Evolutionary conservation across 2,113 vertebrate species (phyloP).

Genomic region (Phrynosoma blainvillii): DNA sequence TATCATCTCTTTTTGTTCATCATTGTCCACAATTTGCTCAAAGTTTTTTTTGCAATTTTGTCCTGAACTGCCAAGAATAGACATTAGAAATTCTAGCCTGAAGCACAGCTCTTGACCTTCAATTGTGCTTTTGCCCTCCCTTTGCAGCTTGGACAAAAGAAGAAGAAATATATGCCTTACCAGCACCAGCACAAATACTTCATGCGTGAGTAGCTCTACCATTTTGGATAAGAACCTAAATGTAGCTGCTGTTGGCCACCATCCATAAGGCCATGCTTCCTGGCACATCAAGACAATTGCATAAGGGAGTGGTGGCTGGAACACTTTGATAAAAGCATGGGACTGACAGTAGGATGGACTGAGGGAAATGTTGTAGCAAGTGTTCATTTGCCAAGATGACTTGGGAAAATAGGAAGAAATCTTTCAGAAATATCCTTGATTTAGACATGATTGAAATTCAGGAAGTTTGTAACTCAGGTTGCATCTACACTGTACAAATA

Average conservation of each 20-base stretch:
- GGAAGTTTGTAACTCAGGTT: no score
- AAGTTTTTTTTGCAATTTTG: not conserved
- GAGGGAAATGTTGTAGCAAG: not conserved
- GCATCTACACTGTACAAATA: no score
- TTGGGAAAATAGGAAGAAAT: not conserved
- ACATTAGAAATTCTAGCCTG: not conserved
- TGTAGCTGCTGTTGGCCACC: not conserved
- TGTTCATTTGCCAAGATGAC: not conserved
- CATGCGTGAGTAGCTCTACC: constrained; percentile 73
- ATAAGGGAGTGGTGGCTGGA: not conserved
- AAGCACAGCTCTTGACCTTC: no score
- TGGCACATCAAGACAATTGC: not conserved
- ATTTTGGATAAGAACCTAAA: not conserved
- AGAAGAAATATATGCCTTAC: constrained; percentile 86
- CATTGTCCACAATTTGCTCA: not conserved
- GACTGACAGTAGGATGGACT: not conserved
- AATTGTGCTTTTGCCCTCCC: not conserved
- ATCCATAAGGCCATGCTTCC: not conserved
- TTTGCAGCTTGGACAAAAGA: constrained; percentile 81
- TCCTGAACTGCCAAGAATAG: not conserved
- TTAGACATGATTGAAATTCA: not conserved
- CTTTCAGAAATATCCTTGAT: not conserved
- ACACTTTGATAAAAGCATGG: not conserved
- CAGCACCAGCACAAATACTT: constrained; percentile 86
- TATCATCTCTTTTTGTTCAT: not conserved